Percentiles rank a stretch among this genome's conserved stretches.
phyloP scores from a whole-genome alignment of 2,113 vertebrate species.

The Anolis carolinensis region DNA sequence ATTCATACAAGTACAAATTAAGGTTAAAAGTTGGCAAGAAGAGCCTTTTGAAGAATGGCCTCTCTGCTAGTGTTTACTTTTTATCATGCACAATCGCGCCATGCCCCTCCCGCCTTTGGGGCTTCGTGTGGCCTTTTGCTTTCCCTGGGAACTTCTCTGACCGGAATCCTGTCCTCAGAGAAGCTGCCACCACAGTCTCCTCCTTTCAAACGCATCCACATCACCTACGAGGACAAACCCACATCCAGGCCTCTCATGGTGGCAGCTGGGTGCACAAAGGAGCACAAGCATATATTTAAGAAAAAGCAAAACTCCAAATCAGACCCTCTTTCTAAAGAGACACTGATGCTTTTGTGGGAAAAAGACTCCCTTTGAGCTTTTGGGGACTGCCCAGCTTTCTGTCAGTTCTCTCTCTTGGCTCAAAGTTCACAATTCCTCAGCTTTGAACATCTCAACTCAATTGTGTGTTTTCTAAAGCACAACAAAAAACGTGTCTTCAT shows the following conservation, averaged over 20 bases:
- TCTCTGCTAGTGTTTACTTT: not conserved
- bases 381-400: not conserved
- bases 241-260: not conserved
- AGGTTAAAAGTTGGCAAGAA: not conserved
- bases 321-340: not conserved
- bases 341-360: not conserved
- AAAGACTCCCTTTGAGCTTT: not conserved
- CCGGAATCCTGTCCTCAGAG: not conserved
- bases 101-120: not conserved
- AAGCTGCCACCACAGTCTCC: not conserved
- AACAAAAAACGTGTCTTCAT: not conserved
- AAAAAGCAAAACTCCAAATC: not conserved
- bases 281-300: not conserved
- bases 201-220: not conserved
- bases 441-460: rapidly evolving
- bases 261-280: too few relatives aligned
- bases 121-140: too few relatives aligned
- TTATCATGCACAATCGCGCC: not conserved
- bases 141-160: not conserved
- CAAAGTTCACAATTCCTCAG: not conserved
- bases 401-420: not conserved
- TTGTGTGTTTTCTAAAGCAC: not conserved
- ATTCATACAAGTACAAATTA: not conserved
- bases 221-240: not conserved
- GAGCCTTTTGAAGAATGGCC: too few relatives aligned